Evolutionary conservation across 2,113 vertebrate species (phyloP), one percentile per base, ranked within the genome.

Genomic region (Tachysurus fulvidraco): DNA sequence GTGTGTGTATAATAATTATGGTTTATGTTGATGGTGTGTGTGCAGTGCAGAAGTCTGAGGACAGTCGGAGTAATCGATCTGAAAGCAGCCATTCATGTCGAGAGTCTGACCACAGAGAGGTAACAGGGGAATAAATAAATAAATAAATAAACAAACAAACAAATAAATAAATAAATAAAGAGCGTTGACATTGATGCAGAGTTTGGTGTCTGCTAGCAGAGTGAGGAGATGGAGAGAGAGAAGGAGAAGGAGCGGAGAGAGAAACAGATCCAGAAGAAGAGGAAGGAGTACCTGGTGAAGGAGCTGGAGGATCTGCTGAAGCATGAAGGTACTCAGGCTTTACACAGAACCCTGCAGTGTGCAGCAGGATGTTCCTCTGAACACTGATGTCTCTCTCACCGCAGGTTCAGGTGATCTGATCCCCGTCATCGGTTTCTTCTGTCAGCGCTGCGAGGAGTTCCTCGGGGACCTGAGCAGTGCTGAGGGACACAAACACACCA

Each of bases 391-490:
- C 67, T 12, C 25, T 44, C 36, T 59, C 21, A 13, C 84, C 87
- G 28, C 91, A 99, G 98, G 97, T 85, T 94, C 95, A 62, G 94
- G 95, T 83, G 98, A 97, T 93, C 89, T 99, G 92, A 95, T 96
- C 90, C 96, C 98, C n/a, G 95, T 97, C 85, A 96, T 96, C 87
- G 97, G 98, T 81, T 99, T 97, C 95, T 99, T 97, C 91, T 99
- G 98, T 91, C 95, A 97, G 91, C 96, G 96, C 76, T 99, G 98
- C 94, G 95, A 98, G 86, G 97, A 98, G 93, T 98, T 97, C 94
- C 96, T 98, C 88, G 96, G 96, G 91, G 97, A 99, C 93, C 93
- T 97, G 80, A 95, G 91, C 82, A 95, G 93, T 90, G 97, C 96
- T 90, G 96, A 98, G 89, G 95, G 93, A 59, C 98, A 96, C 90